Base-by-base conservation (phyloP, 2,113 vertebrate genomes). In the Eclectus roratus region DNA sequence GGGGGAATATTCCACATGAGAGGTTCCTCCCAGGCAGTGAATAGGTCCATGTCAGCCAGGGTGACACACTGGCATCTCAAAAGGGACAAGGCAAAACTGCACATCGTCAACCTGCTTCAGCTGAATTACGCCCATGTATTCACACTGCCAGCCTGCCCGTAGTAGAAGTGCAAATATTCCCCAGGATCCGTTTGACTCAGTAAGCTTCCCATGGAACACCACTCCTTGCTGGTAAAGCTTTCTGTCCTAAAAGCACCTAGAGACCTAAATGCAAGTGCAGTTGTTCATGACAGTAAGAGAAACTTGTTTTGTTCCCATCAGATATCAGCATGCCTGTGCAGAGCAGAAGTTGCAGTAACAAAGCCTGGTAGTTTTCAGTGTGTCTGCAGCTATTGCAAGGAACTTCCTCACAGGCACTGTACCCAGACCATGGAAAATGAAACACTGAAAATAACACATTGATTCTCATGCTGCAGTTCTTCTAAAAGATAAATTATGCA, bases 351-450 rank as follows among this genome's bases (percentile, higher is more conserved):
- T 81, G 79, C 66, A 79, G 49, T 20, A 70, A 85, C 53, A 85
- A 60, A 79, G 39, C 11, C 70, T 68, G 8, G 0, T 6, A n/a
- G 17, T 27, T 73, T 6, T 7, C 55, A 71, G 16, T 5, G 33
- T 33, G 37, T 24, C 33, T 0, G 0, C 33, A 49, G 80, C 69
- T 60, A 43, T 2, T 60, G 35, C 81, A 65, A 88, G 52, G 29
- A 95, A 35, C 50, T 35, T 85, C 56, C 85, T 71, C 44, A 5
- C 5, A 31, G 44, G 52, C 65, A 76, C 28, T 21, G 74, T 47
- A 93, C 91, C 76, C 79, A 91, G 68, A 90, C n/a, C n/a, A 17
- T 11, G 47, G 65, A 94, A 92, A 95, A 91, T 18, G 60, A 85
- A 88, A 27, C 24, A 37, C 31, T 65, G 52, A 55, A 83, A 88